Evolutionary conservation across 2,113 vertebrate species (phyloP).

Genomic region (Brachyhypopomus gauderio): DNA sequence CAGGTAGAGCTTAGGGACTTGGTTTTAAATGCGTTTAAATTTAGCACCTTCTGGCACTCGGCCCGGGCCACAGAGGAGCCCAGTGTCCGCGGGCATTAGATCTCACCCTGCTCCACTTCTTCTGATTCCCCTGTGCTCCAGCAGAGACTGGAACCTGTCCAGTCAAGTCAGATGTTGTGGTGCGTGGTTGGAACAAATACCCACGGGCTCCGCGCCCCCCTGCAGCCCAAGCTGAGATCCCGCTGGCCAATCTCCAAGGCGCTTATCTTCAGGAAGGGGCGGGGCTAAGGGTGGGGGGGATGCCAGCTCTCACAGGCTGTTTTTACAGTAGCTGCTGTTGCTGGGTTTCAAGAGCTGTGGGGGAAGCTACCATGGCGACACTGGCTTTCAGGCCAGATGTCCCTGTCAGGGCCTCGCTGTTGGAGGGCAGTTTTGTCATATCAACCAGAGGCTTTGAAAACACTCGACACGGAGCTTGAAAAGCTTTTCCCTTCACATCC

Average conservation of each 20-base stretch:
- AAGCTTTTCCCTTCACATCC: constrained; percentile 15
- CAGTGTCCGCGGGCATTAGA: constrained; percentile 25
- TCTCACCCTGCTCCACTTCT: constrained; percentile 31
- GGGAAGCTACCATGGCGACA: constrained; percentile 43
- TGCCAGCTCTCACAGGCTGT: constrained; percentile 7
- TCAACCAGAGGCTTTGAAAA: constrained; percentile 40
- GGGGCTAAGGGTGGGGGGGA: background rate
- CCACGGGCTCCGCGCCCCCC: constrained; percentile 10
- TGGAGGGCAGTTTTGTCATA: constrained; percentile 29
- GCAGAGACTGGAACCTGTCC: background rate
- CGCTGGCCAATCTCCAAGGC: background rate
- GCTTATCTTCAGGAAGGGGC: background rate
- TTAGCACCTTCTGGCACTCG: background rate
- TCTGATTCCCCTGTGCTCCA: constrained; percentile 9
- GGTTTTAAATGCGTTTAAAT: constrained; percentile 17
- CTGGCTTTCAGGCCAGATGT: constrained; percentile 29
- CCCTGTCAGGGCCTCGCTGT: constrained; percentile 41
- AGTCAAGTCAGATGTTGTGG: constrained; percentile 28
- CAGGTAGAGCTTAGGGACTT: constrained; percentile 29
- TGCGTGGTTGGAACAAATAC: constrained; percentile 34
- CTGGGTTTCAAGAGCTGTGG: constrained; percentile 23
- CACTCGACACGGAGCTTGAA: background rate
- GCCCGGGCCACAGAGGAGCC: constrained; percentile 20
- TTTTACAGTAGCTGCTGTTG: constrained; percentile 28
- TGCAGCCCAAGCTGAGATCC: constrained; percentile 9